Base-by-base conservation (phyloP, 2,888 invertebrate genomes). In the Candidula unifasciata region DNA sequence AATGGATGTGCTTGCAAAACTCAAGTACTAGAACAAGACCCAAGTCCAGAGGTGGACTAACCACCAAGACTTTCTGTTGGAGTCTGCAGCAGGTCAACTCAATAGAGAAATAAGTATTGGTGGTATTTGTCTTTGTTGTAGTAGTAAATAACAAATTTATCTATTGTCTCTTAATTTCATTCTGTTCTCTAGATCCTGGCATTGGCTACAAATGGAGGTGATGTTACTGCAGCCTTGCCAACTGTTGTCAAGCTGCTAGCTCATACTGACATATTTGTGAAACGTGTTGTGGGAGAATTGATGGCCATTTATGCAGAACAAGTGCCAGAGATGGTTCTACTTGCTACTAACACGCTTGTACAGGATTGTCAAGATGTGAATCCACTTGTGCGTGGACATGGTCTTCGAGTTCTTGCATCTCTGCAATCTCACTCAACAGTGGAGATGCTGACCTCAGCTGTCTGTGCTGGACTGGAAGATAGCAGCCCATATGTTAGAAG, bases 321-420 rank as follows among this genome's bases (percentile, higher is more conserved):
- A 24, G 85, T 89, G 71, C 88, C 90, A 18, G 92, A 93, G 68
- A 87, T 91, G 27, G 88, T 90, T 54, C 86, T 93, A 21, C 88
- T 93, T n/a, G 92, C 92, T 21, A 90, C 92, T 0, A 93, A 93
- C 88, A 92, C 92, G 0, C 89, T 93, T 30, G 81, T 92, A 16
- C 92, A 91, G 80, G 93, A 93, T 88, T 90, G 91, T 78, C 60
- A 88, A 27, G 92, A 93, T 81, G 90, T 93, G 76, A 93, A 92
- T 84, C 93, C 93, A 18, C 90, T 91, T 87, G 84, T 92, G 0
- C 88, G 93, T 77, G 81, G 86, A 44, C 54, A 68, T 57, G 80
- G 80, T 18, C 76, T 84, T 10, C 44, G 66, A 27, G 52, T 64
- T 2, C 76, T 84, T 24, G 69, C 76, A 33, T 87, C 90, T 6